phyloP scores from a whole-genome alignment of 2,113 vertebrate genomes.

The Brachyhypopomus occidentalis region DNA sequence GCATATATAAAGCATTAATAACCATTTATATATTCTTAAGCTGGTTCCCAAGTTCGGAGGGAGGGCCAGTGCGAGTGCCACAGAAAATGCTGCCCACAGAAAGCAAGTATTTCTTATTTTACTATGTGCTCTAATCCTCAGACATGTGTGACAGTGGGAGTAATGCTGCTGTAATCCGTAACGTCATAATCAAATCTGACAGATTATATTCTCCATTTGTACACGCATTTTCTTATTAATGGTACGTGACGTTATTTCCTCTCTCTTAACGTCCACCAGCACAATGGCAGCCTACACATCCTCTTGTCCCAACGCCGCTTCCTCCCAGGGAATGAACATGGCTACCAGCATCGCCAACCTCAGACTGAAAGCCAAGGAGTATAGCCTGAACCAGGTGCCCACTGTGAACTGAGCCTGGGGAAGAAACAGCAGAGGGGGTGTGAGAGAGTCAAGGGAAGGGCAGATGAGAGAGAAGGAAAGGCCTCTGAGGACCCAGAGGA shows the following conservation, averaged over 20 bases:
- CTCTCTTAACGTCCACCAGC: constrained; percentile 68
- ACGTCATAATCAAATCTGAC: no score
- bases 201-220: background rate
- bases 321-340: constrained; percentile 97
- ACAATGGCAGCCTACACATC: constrained; percentile 94
- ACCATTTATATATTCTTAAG: constrained; percentile 72
- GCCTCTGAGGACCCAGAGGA: constrained; percentile 14
- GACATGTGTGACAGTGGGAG: background rate
- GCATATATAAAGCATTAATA: constrained; percentile 50
- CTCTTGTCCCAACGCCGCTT: constrained; percentile 92
- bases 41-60: constrained; percentile 74
- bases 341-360: constrained; percentile 99
- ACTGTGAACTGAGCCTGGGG: constrained; percentile 88
- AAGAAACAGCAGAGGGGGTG: constrained; percentile 56
- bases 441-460: constrained; percentile 16
- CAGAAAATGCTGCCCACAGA: constrained; percentile 78
- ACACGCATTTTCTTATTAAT: background rate
- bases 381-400: constrained; percentile 98
- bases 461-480: constrained; percentile 21
- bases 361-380: constrained; percentile 99
- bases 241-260: constrained; percentile 44
- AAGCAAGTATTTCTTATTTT: constrained; percentile 69
- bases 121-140: constrained; percentile 1
- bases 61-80: constrained; percentile 68
- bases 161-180: no score